Base-by-base conservation (phyloP, 30 jellyfish, hydroid and myxozoan genomes). In the Catostylus mosaicus region DNA sequence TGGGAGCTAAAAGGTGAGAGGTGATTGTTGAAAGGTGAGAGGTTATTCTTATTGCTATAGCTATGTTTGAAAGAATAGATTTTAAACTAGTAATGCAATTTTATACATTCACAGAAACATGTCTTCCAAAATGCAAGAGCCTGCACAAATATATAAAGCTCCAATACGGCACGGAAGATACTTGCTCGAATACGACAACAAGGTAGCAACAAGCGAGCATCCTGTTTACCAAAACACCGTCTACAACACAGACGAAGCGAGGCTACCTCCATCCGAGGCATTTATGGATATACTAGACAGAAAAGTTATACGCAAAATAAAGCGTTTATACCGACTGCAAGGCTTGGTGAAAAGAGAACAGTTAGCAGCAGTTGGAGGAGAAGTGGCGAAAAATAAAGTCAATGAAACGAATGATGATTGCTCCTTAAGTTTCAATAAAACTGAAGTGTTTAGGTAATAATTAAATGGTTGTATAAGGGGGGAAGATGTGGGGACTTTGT, bases 371-470 rank as follows among this genome's bases (percentile, higher is more conserved):
- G 56, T 61, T 4, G 61, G 37, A 16, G 34, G 37, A 8, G 74
- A 20, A 20, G 18, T 63, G 26, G 52, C 23, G 56, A 43, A n/a
- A 32, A 27, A 18, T 24, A 79, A 63, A 65, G 45, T 30, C 0
- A 79, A 79, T 40, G 82, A 65, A 30, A 60, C 90, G 10, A 51
- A 26, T 14, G 90, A 51, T 14, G 90, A 63, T 32, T 88, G 97
- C 84, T 46, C 78, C 16, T 30, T 57, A 57, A 74, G 79, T 36
- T 88, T 45, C 45, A 88, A 88, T 65, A 75, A 80, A 70, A 88
- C 97, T 5, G 93, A 88, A 48, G 80, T 79, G 0, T 65, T 37
- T 74, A 80, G 96, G 96, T 87, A 67, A 29, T n/a, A 23, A 50
- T 6, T 50, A 5, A 50, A n/a, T n/a, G n/a, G n/a, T n/a, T n/a